Conservation (phyloP, 1,140 invertebrate genomes). For the Brachionus rotundiformis region DNA sequence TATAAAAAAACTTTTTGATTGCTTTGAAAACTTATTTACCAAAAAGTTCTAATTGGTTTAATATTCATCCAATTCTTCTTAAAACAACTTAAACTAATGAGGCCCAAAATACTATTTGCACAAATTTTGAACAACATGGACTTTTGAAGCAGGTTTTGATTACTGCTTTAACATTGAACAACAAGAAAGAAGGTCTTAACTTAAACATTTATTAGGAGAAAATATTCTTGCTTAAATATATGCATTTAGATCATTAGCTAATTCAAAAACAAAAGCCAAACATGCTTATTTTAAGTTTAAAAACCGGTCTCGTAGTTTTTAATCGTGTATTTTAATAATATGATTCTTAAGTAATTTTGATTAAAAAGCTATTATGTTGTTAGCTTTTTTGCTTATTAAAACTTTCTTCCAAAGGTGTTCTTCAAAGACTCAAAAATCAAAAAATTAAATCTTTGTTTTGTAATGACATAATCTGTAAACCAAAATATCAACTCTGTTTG, state of each 20-base stretch:
- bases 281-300: slow-evolving; percentile 1
- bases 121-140: not conserved
- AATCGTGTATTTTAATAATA: not conserved
- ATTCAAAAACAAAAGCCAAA: slow-evolving; percentile 6
- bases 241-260: not conserved
- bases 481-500: not conserved
- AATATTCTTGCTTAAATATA: not conserved
- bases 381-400: not conserved
- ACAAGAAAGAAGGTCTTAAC: not conserved
- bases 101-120: not conserved
- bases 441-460: not conserved
- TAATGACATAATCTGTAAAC: not conserved
- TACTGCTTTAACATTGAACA: not conserved
- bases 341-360: not conserved
- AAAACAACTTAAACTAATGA: not conserved
- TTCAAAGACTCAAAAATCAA: too few relatives aligned
- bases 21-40: not conserved
- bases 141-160: not conserved
- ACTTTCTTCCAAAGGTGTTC: not conserved
- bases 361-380: not conserved
- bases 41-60: not conserved
- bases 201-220: not conserved
- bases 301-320: slow-evolving; percentile 6
- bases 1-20: not conserved
- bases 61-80: not conserved